Evolutionary conservation across 2,888 invertebrate genomes (phyloP).

Genomic region (Protonemura montana): DNA sequence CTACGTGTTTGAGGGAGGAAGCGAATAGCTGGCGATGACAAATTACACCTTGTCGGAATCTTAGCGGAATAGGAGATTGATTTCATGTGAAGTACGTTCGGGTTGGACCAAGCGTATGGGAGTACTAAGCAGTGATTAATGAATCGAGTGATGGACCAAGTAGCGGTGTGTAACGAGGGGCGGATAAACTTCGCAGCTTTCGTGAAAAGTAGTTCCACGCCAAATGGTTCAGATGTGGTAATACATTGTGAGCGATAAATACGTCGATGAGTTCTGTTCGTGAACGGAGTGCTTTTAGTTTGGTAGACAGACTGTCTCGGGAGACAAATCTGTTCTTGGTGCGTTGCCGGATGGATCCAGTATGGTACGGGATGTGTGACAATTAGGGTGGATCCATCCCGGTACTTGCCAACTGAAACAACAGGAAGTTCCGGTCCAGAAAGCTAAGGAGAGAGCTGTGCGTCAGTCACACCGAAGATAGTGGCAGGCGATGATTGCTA

Average conservation of each 20-base stretch:
- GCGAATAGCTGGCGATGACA: not conserved
- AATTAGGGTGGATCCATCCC: not conserved
- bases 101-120: not conserved
- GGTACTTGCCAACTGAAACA: slow-evolving; percentile 12
- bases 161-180: not conserved
- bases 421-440: not conserved
- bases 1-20: not conserved
- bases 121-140: not conserved
- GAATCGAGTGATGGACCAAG: not conserved
- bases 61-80: not conserved
- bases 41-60: not conserved
- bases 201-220: not conserved
- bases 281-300: not conserved
- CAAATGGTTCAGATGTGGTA: not conserved
- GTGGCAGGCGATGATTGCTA: not conserved
- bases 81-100: not conserved
- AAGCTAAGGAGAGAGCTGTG: not conserved
- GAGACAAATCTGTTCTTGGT: not conserved
- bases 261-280: not conserved
- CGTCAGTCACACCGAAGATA: not conserved
- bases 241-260: not conserved
- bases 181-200: not conserved
- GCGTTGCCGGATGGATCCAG: not conserved
- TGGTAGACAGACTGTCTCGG: not conserved
- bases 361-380: not conserved